These are phyloP conservation scores for Hirundo rustica DNA, from an alignment of 2,797 vertebrate genomes.

Conservation along the genomic window DNA sequence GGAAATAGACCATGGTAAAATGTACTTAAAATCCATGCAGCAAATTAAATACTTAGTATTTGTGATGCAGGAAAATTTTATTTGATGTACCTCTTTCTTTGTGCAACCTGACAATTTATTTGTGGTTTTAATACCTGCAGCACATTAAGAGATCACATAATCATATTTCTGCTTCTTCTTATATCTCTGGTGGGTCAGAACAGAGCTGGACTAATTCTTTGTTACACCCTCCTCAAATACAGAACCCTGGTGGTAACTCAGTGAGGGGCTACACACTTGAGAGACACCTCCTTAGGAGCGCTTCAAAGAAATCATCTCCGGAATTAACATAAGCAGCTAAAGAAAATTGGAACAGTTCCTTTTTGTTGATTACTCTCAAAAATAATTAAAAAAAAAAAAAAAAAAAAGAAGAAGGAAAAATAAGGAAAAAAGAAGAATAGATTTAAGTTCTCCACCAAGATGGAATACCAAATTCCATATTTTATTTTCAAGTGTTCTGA, in stretches of 20 bases:
- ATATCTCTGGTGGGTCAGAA: not conserved
- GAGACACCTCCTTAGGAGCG: not conserved
- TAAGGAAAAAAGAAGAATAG: not conserved
- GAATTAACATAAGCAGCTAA: not conserved
- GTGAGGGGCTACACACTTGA: not conserved
- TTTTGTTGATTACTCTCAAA: rapidly evolving
- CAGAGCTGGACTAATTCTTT: not conserved
- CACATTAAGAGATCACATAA: not conserved
- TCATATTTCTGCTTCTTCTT: not conserved
- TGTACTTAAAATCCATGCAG: not conserved
- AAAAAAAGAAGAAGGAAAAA: not conserved
- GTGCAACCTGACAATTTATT: not conserved
- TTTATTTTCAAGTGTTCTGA: not conserved
- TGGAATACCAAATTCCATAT: not conserved
- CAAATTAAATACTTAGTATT: not conserved
- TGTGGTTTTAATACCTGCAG: not conserved
- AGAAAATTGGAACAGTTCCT: not conserved
- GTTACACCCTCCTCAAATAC: not conserved
- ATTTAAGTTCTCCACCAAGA: not conserved
- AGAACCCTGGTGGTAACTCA: not conserved
- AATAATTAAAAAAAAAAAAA: not conserved
- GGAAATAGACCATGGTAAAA: not conserved
- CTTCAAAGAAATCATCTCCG: not conserved
- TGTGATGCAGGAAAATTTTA: not conserved
- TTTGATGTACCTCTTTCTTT: not conserved